A percentile compares a stretch with the other conserved stretches of the same genome.
Conservation (phyloP, 2,888 invertebrate species). For the Cephus nigrinus region DNA sequence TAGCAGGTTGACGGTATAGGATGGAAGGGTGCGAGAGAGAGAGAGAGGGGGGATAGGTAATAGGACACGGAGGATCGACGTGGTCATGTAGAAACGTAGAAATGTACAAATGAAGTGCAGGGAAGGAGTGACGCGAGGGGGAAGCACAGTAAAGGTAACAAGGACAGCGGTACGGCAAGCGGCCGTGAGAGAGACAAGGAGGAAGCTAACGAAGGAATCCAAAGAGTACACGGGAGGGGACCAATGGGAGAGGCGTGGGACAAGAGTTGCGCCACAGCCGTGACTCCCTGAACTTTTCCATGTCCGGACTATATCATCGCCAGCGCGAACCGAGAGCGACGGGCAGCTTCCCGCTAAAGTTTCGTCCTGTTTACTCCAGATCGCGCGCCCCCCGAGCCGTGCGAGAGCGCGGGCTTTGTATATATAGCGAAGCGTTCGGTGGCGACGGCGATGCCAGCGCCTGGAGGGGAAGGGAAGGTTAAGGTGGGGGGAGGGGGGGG, state of each 20-base stretch:
- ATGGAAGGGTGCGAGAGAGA: constrained; percentile 12
- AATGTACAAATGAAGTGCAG: neutral
- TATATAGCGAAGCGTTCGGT: neutral
- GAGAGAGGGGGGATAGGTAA: constrained; percentile 13
- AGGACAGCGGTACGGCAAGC: neutral
- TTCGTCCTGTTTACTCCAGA: constrained; percentile 49
- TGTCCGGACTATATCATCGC: constrained; percentile 47
- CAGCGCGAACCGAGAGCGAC: constrained; percentile 18
- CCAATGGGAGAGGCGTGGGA: constrained; percentile 28
- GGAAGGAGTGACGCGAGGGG: neutral
- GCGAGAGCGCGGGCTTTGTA: neutral
- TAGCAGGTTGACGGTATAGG: neutral
- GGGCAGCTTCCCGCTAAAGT: constrained; percentile 38
- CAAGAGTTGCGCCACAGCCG: constrained; percentile 17
- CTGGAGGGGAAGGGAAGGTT: constrained; percentile 3
- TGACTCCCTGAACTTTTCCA: constrained; percentile 29
- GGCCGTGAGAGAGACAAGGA: constrained; percentile 17
- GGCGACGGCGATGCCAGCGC: neutral
- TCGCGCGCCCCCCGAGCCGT: constrained; percentile 14
- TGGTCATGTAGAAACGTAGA: neutral
- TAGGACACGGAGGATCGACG: neutral
- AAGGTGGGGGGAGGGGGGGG: neutral
- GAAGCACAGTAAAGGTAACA: neutral
- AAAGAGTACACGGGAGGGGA: constrained; percentile 18
- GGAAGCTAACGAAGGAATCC: constrained; percentile 18